These are phyloP conservation scores for Telenomus remus DNA, from an alignment of 1,140 invertebrate genomes.

Conservation along the genomic window DNA sequence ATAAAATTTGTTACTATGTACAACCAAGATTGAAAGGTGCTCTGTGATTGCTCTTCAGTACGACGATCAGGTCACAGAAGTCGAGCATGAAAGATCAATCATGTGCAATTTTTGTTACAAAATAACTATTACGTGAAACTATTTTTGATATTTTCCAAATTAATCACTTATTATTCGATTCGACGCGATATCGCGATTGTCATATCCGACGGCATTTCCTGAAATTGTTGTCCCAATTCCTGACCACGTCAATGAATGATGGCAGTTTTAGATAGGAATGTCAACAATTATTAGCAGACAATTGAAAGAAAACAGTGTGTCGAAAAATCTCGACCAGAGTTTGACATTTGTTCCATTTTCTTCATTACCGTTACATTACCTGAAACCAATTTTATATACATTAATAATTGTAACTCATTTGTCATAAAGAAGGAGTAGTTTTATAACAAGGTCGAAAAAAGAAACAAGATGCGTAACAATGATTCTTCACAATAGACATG, in stretches of 20 bases:
- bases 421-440: slow-evolving; percentile 2
- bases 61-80: too few relatives aligned
- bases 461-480: slow-evolving; percentile 15
- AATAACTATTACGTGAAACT: too few relatives aligned
- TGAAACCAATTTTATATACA: slow-evolving; percentile 26
- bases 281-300: neutral
- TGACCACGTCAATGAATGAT: slow-evolving; percentile 3
- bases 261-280: slow-evolving; percentile 11
- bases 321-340: too few relatives aligned
- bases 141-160: too few relatives aligned
- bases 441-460: slow-evolving; percentile 15
- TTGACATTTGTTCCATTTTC: slow-evolving; percentile 39
- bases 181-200: slow-evolving; percentile 3
- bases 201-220: slow-evolving; percentile 12
- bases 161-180: slow-evolving; percentile 8
- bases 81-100: too few relatives aligned
- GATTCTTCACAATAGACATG: slow-evolving; percentile 14
- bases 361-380: slow-evolving; percentile 11
- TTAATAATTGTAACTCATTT: neutral
- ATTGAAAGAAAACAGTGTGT: too few relatives aligned
- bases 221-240: slow-evolving; percentile 13
- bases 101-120: too few relatives aligned
- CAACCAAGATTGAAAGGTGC: too few relatives aligned
- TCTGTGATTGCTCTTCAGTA: too few relatives aligned
- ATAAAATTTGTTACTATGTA: too few relatives aligned